Evolutionary conservation across 2,797 vertebrate genomes (phyloP).

Genomic region (Gymnodraco acuticeps): DNA sequence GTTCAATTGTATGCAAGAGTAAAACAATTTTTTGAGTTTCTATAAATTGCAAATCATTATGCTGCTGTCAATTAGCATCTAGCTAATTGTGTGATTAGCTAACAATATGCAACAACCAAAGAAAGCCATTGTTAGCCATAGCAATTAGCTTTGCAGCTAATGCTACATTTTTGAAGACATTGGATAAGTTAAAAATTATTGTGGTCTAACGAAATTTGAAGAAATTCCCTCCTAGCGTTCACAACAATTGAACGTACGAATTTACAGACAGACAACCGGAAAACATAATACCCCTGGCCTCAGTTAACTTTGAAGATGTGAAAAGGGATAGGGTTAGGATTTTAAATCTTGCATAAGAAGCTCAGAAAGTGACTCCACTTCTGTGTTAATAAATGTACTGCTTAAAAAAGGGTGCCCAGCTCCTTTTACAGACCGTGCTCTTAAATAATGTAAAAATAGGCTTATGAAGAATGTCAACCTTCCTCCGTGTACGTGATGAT

Average conservation of each 20-base stretch:
- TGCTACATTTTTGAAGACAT: too few species aligned
- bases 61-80: background rate
- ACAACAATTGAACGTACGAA: too few species aligned
- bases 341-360: background rate
- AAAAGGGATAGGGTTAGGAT: background rate
- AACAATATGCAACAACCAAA: background rate
- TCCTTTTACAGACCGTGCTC: constrained; percentile 17
- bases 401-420: constrained; percentile 12
- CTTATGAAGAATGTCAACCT: constrained; percentile 2
- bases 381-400: constrained; percentile 14
- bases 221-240: too few species aligned
- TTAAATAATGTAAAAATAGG: constrained; percentile 30
- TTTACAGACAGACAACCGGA: too few species aligned
- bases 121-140: background rate
- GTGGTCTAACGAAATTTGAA: too few species aligned
- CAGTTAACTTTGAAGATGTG: background rate
- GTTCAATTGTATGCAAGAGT: background rate
- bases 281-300: too few species aligned
- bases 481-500: constrained; percentile 9
- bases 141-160: background rate
- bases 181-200: too few species aligned
- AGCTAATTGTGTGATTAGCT: background rate
- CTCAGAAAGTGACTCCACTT: background rate
- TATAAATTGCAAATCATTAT: background rate
- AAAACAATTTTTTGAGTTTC: background rate